Percentiles rank a stretch among this genome's conserved stretches.
phyloP scores from a whole-genome alignment of 2,888 invertebrate species.

The Lagria hirta region DNA sequence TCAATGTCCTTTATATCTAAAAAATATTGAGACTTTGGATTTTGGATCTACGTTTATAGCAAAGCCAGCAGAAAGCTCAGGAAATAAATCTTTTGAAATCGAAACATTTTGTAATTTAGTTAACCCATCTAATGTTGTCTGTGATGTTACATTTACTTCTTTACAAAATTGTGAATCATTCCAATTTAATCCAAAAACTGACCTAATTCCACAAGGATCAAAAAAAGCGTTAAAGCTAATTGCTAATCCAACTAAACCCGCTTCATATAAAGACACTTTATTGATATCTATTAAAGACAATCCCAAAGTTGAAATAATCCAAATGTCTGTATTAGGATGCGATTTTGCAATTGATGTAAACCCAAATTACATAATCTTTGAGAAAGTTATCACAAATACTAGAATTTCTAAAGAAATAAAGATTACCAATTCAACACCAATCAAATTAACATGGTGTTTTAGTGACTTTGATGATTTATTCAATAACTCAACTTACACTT shows the following conservation, averaged over 20 bases:
- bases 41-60: constrained; percentile 39
- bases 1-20: constrained; percentile 38
- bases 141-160: constrained; percentile 56
- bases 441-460: constrained; percentile 58
- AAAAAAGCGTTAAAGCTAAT: constrained; percentile 42
- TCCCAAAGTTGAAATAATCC: constrained; percentile 59
- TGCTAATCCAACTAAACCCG: constrained; percentile 45
- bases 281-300: constrained; percentile 59
- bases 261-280: constrained; percentile 44
- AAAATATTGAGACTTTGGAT: constrained; percentile 42
- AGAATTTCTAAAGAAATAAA: constrained; percentile 56
- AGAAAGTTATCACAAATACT: constrained; percentile 58
- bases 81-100: no score
- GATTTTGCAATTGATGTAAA: constrained; percentile 55
- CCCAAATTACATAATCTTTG: constrained; percentile 55
- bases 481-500: no score
- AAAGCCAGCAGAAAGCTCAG: neutral
- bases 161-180: constrained; percentile 55
- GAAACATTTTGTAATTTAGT: no score
- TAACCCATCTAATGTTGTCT: no score
- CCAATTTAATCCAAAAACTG: constrained; percentile 48
- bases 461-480: constrained; percentile 49
- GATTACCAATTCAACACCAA: constrained; percentile 60
- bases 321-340: constrained; percentile 58
- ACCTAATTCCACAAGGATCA: constrained; percentile 40